Percentiles rank a stretch among this genome's conserved stretches.
These are phyloP conservation scores for Stegana nigrithorax DNA, from an alignment of 2,888 invertebrate genomes.

Conservation along the genomic window DNA sequence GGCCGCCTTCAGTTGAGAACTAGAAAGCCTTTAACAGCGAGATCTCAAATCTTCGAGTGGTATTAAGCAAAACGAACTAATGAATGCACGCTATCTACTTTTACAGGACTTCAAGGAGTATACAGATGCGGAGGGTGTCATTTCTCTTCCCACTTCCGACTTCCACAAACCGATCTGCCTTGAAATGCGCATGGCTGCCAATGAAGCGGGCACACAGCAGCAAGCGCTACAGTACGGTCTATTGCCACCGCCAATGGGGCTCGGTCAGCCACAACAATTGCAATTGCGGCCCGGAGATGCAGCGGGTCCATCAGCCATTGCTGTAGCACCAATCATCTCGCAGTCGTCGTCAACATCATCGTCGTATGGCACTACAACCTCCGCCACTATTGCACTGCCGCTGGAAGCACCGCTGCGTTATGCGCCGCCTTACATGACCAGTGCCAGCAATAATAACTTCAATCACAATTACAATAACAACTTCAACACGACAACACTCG, in stretches of 20 bases:
- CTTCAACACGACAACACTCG: conserved; percentile 52
- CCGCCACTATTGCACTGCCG: conserved; percentile 67
- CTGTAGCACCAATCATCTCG: conserved; percentile 52
- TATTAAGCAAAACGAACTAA: too few species aligned
- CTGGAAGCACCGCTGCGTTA: conserved; percentile 63
- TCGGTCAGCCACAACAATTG: too few species aligned
- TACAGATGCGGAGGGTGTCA: conserved; percentile 89
- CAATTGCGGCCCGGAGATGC: conserved; percentile 29
- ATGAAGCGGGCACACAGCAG: conserved; percentile 39
- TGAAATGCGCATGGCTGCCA: conserved; percentile 75
- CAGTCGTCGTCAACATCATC: conserved; percentile 64
- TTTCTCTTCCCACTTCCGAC: conserved; percentile 87
- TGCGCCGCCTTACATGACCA: conserved; percentile 56
- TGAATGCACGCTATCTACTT: conserved; percentile 18
- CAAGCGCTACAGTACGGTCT: conserved; percentile 49
- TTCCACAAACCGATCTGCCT: conserved; percentile 85
- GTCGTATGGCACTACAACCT: conserved; percentile 66
- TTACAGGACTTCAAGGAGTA: conserved; percentile 89
- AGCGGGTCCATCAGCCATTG: not conserved
- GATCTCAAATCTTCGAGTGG: too few species aligned
- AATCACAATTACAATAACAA: conserved; percentile 67
- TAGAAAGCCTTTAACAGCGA: too few species aligned
- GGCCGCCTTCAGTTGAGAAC: too few species aligned
- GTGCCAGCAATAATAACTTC: conserved; percentile 51
- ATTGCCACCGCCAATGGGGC: conserved; percentile 45